Evolutionary conservation across 2,113 vertebrate species (phyloP).

Genomic region (Peromyscus maniculatus): DNA sequence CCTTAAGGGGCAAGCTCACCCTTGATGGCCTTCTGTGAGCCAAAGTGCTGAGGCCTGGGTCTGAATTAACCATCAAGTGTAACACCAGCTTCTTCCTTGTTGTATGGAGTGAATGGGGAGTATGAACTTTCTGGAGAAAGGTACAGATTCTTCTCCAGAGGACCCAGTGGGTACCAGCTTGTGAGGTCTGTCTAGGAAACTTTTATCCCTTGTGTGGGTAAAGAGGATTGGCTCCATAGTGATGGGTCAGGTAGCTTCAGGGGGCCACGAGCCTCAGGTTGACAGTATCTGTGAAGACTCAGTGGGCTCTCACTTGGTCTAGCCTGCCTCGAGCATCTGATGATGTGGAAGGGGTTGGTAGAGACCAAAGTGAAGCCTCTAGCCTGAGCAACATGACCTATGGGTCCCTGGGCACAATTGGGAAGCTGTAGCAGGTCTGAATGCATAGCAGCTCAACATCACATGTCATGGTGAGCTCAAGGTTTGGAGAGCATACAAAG

Average conservation of each 20-base stretch:
- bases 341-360: not conserved
- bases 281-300: not conserved
- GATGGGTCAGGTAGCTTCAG: not conserved
- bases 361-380: not conserved
- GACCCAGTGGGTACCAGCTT: not conserved
- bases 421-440: not conserved
- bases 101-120: no score
- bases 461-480: no score
- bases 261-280: not conserved
- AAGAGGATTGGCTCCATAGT: no score
- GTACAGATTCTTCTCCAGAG: not conserved
- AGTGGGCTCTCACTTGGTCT: not conserved
- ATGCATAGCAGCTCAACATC: not conserved
- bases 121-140: fast-evolving
- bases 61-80: no score
- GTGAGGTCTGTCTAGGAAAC: not conserved
- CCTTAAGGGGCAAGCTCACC: not conserved
- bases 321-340: not conserved
- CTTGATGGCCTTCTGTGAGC: no score
- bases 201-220: not conserved
- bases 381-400: not conserved
- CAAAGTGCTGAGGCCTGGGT: fast-evolving
- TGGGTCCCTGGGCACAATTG: not conserved
- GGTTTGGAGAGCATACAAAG: not conserved
- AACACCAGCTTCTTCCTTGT: not conserved